Conservation (phyloP, 2,113 vertebrate species). For the Vulpes vulpes region DNA sequence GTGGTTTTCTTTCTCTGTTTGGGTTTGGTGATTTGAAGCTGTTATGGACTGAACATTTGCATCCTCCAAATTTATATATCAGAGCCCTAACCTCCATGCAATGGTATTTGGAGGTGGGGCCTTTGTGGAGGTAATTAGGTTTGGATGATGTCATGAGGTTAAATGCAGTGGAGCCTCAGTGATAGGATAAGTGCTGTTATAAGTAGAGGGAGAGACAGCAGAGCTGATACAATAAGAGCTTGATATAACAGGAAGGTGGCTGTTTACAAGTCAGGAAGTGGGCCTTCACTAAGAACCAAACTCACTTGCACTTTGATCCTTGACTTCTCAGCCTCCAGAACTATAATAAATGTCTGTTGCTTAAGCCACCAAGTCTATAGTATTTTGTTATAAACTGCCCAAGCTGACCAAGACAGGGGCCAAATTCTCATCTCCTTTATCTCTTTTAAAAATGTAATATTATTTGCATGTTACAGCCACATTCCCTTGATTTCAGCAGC, state of each 20-base stretch:
- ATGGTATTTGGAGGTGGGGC: background rate
- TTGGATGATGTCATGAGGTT: background rate
- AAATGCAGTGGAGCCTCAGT: background rate
- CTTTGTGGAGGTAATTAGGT: background rate
- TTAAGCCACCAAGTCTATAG: background rate
- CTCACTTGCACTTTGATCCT: background rate
- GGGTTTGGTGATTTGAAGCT: background rate
- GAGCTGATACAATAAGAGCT: background rate
- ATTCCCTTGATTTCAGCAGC: constrained; percentile 39
- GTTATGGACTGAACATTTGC: background rate
- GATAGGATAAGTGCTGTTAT: background rate
- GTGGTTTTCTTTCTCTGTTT: constrained; percentile 20
- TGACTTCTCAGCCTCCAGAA: background rate
- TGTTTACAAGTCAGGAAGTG: background rate
- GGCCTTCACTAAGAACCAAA: background rate
- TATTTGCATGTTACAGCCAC: background rate
- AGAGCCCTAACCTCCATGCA: background rate
- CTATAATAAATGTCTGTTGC: background rate
- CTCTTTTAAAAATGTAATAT: constrained; percentile 10
- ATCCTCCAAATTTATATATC: background rate
- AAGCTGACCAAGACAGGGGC: background rate
- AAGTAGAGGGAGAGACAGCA: background rate
- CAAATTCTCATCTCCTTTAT: background rate
- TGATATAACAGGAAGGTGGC: background rate
- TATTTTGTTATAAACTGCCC: constrained; percentile 14